Percentiles rank a stretch among this genome's conserved stretches.
These are phyloP conservation scores for Agraylea sexmaculata DNA, from an alignment of 1,140 invertebrate genomes.

Conservation along the genomic window DNA sequence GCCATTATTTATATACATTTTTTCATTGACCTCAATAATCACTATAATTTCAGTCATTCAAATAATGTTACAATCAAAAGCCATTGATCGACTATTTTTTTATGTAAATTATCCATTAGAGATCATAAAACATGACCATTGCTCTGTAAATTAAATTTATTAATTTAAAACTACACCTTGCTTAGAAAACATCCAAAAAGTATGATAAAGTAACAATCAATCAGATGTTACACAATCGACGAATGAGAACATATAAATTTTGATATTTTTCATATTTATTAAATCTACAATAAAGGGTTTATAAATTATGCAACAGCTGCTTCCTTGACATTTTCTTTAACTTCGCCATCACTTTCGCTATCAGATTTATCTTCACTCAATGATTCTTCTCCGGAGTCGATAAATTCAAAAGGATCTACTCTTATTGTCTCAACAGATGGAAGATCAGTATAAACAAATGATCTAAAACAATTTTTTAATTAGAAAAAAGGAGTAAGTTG, in stretches of 20 bases:
- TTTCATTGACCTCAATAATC: too few relatives aligned
- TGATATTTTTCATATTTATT: neutral
- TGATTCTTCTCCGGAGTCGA: constrained; percentile 25
- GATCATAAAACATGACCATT: too few relatives aligned
- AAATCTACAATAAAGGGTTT: neutral
- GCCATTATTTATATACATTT: too few relatives aligned
- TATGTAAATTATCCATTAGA: too few relatives aligned
- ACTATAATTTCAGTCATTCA: too few relatives aligned
- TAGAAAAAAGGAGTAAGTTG: neutral
- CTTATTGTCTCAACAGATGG: constrained; percentile 52
- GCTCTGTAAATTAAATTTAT: too few relatives aligned
- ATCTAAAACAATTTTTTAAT: constrained; percentile 5
- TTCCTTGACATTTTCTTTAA: constrained; percentile 10
- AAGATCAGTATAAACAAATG: constrained; percentile 29
- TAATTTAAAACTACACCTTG: too few relatives aligned
- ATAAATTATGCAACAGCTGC: constrained; percentile 4
- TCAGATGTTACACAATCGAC: too few relatives aligned
- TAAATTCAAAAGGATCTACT: constrained; percentile 48
- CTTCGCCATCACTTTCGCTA: constrained; percentile 24
- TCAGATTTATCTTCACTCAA: constrained; percentile 21
- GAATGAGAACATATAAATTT: constrained; percentile 3
- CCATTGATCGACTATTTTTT: too few relatives aligned
- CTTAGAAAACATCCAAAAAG: too few relatives aligned
- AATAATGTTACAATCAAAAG: too few relatives aligned
- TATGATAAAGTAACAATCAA: too few relatives aligned